Percentiles rank a stretch among this genome's conserved stretches.
These are phyloP conservation scores for Brenthis ino DNA, from an alignment of 2,888 invertebrate species.

Conservation along the genomic window DNA sequence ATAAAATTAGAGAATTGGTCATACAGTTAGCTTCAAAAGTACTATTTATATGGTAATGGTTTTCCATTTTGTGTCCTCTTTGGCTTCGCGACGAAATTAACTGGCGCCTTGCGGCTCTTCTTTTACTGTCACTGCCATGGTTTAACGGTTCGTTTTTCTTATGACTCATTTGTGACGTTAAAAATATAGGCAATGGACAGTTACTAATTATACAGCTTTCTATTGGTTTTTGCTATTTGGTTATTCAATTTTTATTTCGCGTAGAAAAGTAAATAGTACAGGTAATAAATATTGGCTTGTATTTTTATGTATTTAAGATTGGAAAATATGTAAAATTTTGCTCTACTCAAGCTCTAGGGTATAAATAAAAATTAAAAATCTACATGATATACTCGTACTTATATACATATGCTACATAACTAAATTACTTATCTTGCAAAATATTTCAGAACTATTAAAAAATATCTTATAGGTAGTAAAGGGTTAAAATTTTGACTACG, in stretches of 20 bases:
- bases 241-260: slow-evolving; percentile 12
- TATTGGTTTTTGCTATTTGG: slow-evolving; percentile 22
- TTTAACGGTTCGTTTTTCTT: slow-evolving; percentile 62
- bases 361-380: no score
- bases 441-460: no score
- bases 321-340: no score
- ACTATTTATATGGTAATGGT: slow-evolving; percentile 70
- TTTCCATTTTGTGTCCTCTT: slow-evolving; percentile 66
- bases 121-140: slow-evolving; percentile 66
- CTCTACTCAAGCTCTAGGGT: no score
- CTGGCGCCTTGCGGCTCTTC: slow-evolving; percentile 69
- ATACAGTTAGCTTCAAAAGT: slow-evolving; percentile 57
- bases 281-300: background rate
- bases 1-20: slow-evolving; percentile 77
- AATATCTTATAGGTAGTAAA: no score
- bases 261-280: slow-evolving; percentile 6
- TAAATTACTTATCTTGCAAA: no score
- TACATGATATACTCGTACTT: no score
- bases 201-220: slow-evolving; percentile 39
- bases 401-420: no score
- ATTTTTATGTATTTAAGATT: no score
- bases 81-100: slow-evolving; percentile 66
- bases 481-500: no score
- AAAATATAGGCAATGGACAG: slow-evolving; percentile 53
- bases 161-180: slow-evolving; percentile 70